Conservation (phyloP, 2,113 vertebrate species). For the Scomber colias region DNA sequence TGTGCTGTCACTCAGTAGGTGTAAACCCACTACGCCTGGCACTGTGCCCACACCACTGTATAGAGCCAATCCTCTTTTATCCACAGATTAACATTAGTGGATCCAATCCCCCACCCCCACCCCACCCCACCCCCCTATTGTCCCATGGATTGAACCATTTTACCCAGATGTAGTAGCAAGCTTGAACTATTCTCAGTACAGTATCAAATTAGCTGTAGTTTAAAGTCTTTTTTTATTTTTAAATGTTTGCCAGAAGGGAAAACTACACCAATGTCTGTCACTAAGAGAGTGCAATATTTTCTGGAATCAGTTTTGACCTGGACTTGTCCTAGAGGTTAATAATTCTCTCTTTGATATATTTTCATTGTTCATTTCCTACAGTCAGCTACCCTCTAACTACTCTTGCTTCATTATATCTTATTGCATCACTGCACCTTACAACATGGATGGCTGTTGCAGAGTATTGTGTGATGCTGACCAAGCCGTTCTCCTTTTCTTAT, state of each 20-base stretch:
- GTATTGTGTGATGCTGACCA: constrained; percentile 37
- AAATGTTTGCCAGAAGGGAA: background rate
- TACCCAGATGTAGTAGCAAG: background rate
- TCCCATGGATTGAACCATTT: background rate
- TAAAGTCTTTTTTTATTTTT: no score
- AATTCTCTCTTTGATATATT: no score
- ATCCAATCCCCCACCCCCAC: constrained; percentile 1
- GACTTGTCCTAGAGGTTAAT: no score
- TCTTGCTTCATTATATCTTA: background rate
- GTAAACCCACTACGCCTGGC: constrained; percentile 23
- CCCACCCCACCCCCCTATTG: background rate
- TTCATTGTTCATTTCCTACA: background rate
- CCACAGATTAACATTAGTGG: constrained; percentile 7
- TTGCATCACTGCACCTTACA: constrained; percentile 14
- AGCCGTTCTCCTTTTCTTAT: background rate
- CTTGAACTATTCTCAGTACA: background rate
- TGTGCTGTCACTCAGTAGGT: background rate
- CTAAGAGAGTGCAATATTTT: no score
- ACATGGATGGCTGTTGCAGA: background rate
- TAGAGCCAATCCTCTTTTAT: constrained; percentile 2
- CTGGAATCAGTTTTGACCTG: no score
- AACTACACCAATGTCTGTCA: no score
- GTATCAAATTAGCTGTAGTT: background rate
- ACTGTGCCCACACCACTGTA: background rate
- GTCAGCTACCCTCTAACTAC: background rate